Percentiles rank a stretch among this genome's conserved stretches.
phyloP scores from a whole-genome alignment of 2,888 invertebrate genomes.

The Cantharis rufa region DNA sequence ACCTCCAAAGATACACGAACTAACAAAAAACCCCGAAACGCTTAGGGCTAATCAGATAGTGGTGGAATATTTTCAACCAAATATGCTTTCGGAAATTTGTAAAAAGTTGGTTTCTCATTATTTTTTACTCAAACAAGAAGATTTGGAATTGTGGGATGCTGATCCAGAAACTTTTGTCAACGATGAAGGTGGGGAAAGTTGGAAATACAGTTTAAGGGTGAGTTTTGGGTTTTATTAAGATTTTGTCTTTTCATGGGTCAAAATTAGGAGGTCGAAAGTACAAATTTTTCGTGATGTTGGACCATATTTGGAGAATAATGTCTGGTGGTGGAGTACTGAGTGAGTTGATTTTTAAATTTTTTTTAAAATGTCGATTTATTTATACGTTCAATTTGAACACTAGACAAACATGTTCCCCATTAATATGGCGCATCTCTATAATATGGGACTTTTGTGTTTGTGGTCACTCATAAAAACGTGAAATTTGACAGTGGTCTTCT shows the following conservation, averaged over 20 bases:
- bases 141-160: slow-evolving; percentile 84
- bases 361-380: not conserved
- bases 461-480: not conserved
- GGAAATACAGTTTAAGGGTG: slow-evolving; percentile 89
- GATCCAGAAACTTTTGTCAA: slow-evolving; percentile 90
- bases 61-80: slow-evolving; percentile 74
- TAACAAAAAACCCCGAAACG: slow-evolving; percentile 59
- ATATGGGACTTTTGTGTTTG: not conserved
- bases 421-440: not conserved
- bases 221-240: slow-evolving; percentile 45
- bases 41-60: slow-evolving; percentile 72
- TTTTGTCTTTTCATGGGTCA: not conserved
- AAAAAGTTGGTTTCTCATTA: slow-evolving; percentile 85
- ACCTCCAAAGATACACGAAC: slow-evolving; percentile 63
- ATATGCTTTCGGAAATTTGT: slow-evolving; percentile 80
- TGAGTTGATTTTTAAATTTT: slow-evolving; percentile 11
- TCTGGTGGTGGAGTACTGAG: not conserved
- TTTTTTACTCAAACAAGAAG: slow-evolving; percentile 81
- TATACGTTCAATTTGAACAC: not conserved
- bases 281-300: not conserved
- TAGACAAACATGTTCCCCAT: not conserved
- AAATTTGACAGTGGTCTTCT: not conserved
- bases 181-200: slow-evolving; percentile 89
- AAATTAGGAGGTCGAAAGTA: not conserved
- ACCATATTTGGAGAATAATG: not conserved